A percentile compares a stretch with the other conserved stretches of the same genome.
phyloP scores from a whole-genome alignment of 2,113 vertebrate species.

The Stegastes partitus region DNA sequence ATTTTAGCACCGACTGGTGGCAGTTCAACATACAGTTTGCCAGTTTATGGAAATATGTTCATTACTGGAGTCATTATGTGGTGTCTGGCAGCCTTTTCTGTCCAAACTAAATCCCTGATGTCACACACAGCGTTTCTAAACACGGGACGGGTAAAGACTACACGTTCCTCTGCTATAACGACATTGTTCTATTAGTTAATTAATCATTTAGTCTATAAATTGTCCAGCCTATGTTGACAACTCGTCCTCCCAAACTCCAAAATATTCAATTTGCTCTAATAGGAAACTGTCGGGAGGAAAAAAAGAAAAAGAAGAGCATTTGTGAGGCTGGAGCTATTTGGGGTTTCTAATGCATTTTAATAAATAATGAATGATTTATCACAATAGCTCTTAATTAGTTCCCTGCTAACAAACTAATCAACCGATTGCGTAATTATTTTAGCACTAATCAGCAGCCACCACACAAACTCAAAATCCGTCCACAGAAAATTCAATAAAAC shows the following conservation, averaged over 20 bases:
- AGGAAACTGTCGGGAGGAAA: background rate
- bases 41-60: background rate
- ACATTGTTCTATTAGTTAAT: background rate
- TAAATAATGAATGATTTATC: background rate
- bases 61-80: background rate
- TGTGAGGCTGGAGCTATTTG: too few species aligned
- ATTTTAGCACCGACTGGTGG: background rate
- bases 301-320: background rate
- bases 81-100: background rate
- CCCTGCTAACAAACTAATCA: background rate
- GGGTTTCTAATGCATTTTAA: too few species aligned
- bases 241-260: background rate
- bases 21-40: background rate
- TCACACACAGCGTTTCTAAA: too few species aligned
- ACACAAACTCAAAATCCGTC: background rate
- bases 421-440: background rate
- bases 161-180: too few species aligned
- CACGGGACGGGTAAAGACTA: too few species aligned
- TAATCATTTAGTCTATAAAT: background rate
- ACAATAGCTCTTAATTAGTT: background rate
- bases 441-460: background rate
- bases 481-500: too few species aligned
- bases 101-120: too few species aligned
- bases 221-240: background rate
- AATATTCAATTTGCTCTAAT: background rate